Conservation (phyloP, 1,140 invertebrate genomes). For the Anoplophora glabripennis region DNA sequence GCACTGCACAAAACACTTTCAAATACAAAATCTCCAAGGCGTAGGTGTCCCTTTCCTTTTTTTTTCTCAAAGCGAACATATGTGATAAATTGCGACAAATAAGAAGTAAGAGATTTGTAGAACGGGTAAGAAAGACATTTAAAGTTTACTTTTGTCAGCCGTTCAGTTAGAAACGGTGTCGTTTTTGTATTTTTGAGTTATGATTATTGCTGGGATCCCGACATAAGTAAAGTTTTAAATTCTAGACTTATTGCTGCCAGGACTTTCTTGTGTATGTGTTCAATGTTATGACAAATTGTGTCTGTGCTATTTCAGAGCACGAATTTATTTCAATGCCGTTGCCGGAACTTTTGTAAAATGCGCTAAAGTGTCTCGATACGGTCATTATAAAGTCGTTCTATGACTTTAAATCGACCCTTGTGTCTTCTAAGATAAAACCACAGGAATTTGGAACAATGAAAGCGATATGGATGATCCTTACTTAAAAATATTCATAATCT, state of each 20-base stretch:
- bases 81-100: conserved; percentile 1
- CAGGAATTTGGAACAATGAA: no score
- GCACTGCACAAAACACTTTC: no score
- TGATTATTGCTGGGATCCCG: conserved; percentile 30
- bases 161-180: conserved; percentile 16
- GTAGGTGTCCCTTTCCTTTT: no score
- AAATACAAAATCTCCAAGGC: no score
- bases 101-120: conserved; percentile 1
- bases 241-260: conserved; percentile 32
- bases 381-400: no score
- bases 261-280: conserved; percentile 28
- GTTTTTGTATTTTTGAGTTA: conserved; percentile 34
- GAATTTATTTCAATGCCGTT: conserved; percentile 7
- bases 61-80: no score
- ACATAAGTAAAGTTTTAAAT: conserved; percentile 36
- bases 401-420: no score
- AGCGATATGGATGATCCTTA: no score
- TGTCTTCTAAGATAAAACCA: no score
- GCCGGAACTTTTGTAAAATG: no score
- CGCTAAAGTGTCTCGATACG: no score
- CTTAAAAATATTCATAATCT: no score
- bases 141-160: conserved; percentile 17
- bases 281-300: conserved; percentile 27
- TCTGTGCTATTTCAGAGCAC: conserved; percentile 15
- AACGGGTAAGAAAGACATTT: conserved; percentile 2